Evolutionary conservation across 1,140 invertebrate genomes (phyloP).

Genomic region (Neocloeon triangulifer): DNA sequence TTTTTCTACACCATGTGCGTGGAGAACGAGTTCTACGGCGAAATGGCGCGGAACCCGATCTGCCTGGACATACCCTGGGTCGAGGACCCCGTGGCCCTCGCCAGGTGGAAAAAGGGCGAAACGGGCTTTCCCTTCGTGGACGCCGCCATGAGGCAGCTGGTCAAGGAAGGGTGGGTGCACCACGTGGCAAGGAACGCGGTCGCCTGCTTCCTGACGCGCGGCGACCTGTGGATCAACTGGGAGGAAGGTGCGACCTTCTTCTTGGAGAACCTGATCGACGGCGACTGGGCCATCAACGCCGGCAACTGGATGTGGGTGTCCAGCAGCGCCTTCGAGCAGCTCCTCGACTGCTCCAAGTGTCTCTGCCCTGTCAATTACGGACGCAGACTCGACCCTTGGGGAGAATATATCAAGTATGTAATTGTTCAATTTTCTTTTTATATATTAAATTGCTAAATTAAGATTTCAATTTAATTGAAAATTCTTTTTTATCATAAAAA

Average conservation of each 20-base stretch:
- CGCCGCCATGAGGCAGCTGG: slow-evolving; percentile 44
- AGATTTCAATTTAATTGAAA: slow-evolving; percentile 3
- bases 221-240: slow-evolving; percentile 51
- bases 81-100: slow-evolving; percentile 24
- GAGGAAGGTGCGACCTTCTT: slow-evolving; percentile 38
- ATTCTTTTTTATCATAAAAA: slow-evolving; percentile 12
- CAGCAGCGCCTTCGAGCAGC: slow-evolving; percentile 40
- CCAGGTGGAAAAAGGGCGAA: slow-evolving; percentile 35
- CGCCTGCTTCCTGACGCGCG: slow-evolving; percentile 45
- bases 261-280: slow-evolving; percentile 41
- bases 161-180: slow-evolving; percentile 43
- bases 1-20: slow-evolving; percentile 58
- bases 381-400: slow-evolving; percentile 40
- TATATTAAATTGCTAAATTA: slow-evolving; percentile 1
- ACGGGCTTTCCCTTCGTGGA: slow-evolving; percentile 59
- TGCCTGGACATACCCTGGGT: slow-evolving; percentile 53
- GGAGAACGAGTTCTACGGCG: slow-evolving; percentile 35
- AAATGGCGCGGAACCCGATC: slow-evolving; percentile 46
- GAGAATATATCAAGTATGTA: slow-evolving; percentile 35
- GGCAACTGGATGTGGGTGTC: slow-evolving; percentile 69
- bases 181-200: slow-evolving; percentile 45
- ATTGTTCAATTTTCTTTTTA: background rate
- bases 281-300: slow-evolving; percentile 48
- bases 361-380: slow-evolving; percentile 43
- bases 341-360: slow-evolving; percentile 36